A percentile compares a stretch with the other conserved stretches of the same genome.
Conservation (phyloP, 2,113 vertebrate species). For the Tympanuchus pallidicinctus region DNA sequence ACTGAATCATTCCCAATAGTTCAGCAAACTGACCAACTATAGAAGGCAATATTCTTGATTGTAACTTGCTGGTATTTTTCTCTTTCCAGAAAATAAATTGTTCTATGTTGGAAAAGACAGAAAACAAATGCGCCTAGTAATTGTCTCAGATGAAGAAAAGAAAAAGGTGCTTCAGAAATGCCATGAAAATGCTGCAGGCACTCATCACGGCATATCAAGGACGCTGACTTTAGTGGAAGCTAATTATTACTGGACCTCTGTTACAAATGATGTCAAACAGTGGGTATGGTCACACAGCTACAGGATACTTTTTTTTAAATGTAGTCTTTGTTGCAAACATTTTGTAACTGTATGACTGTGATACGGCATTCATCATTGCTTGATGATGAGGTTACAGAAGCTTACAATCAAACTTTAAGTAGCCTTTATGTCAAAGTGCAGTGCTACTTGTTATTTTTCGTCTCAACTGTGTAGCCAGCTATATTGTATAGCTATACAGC, state of each 20-base stretch:
- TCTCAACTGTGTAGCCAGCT: background rate
- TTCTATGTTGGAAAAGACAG: conserved; percentile 81
- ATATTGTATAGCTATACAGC: background rate
- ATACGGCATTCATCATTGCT: background rate
- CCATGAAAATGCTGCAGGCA: conserved; percentile 72
- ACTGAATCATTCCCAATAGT: background rate
- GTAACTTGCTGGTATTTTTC: conserved; percentile 29
- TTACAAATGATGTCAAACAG: conserved; percentile 81
- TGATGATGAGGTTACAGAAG: background rate
- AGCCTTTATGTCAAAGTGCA: background rate
- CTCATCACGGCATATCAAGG: conserved; percentile 80
- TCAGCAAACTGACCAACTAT: background rate
- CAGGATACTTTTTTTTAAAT: background rate
- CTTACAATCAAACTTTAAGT: background rate
- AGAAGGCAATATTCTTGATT: background rate
- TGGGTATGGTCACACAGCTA: conserved; percentile 76
- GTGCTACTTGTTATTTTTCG: background rate
- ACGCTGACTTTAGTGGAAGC: conserved; percentile 80
- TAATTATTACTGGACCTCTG: conserved; percentile 80
- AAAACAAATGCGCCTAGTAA: conserved; percentile 79
- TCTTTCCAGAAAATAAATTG: conserved; percentile 79
- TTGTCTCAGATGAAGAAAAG: conserved; percentile 81
- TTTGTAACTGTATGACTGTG: background rate
- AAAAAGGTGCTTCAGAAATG: conserved; percentile 76
- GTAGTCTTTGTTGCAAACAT: background rate